Conservation (phyloP, 53 echinoderm and acorn worm genomes). For the Echinometra lucunter region DNA sequence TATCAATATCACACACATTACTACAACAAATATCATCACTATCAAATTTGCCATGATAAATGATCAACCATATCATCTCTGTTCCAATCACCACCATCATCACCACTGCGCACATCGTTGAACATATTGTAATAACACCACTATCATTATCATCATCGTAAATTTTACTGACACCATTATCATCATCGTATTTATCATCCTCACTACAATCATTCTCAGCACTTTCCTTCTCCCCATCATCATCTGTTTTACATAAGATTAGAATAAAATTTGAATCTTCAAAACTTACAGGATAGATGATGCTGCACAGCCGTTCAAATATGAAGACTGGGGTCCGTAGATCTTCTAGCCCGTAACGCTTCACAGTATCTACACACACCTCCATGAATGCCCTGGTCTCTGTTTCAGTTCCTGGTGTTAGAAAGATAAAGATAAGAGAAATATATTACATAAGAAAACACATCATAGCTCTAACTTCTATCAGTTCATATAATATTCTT, state of each 20-base stretch:
- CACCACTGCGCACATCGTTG: too few species aligned
- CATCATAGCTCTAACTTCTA: not conserved
- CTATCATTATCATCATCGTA: not conserved
- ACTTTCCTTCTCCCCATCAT: constrained; percentile 1
- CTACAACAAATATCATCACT: too few species aligned
- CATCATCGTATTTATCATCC: constrained; percentile 30
- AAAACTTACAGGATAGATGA: constrained; percentile 93
- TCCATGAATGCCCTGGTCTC: constrained; percentile 98
- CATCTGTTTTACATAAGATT: not conserved
- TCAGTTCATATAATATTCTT: not conserved
- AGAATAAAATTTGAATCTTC: not conserved
- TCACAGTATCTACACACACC: constrained; percentile 97
- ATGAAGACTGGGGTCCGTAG: constrained; percentile 97
- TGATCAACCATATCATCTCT: too few species aligned
- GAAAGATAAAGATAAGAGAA: not conserved
- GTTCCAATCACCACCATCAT: too few species aligned
- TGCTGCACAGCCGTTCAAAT: constrained; percentile 97
- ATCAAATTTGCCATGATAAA: too few species aligned
- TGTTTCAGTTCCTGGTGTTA: constrained; percentile 83
- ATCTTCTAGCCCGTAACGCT: constrained; percentile 94
- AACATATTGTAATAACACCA: not conserved
- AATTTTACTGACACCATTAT: constrained; percentile 1
- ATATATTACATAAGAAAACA: not conserved
- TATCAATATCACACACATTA: not conserved
- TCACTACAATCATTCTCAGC: not conserved